A percentile compares a stretch with the other conserved stretches of the same genome.
Evolutionary conservation across 2,888 invertebrate species (phyloP).

Genomic region (Drosophila paranaensis): DNA sequence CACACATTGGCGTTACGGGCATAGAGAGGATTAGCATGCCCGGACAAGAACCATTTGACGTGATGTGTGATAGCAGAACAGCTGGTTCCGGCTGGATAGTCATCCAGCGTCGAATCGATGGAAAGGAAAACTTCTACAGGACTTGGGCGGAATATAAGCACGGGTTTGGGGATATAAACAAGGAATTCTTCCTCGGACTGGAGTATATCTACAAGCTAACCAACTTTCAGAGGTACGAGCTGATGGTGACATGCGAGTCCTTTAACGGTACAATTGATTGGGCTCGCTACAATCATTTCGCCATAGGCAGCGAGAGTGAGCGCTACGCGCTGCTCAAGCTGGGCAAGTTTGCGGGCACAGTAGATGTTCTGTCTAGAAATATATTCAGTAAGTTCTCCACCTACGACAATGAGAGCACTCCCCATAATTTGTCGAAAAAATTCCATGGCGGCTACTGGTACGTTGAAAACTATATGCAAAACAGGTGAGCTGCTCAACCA

Average conservation of each 20-base stretch:
- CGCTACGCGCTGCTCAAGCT: background rate
- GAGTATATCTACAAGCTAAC: background rate
- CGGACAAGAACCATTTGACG: background rate
- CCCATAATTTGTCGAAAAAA: background rate
- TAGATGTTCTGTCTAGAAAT: background rate
- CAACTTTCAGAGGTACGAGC: background rate
- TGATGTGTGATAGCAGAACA: background rate
- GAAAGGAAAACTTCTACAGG: background rate
- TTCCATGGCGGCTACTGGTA: conserved; percentile 3
- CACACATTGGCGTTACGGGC: background rate
- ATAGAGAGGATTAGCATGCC: background rate
- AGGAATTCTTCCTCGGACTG: background rate
- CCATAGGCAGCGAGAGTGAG: background rate
- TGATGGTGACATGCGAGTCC: background rate
- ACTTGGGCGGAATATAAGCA: background rate
- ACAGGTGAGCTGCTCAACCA: background rate
- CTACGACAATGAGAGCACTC: background rate
- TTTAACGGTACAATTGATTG: background rate
- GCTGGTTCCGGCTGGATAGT: conserved; percentile 5
- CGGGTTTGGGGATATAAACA: background rate
- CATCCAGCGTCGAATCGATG: background rate
- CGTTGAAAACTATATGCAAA: background rate
- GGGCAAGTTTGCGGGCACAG: background rate
- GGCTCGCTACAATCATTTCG: background rate
- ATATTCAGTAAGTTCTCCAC: background rate